Percentiles rank a stretch among this genome's conserved stretches.
These are phyloP conservation scores for Rhysida immarginata DNA, from an alignment of 1,140 invertebrate species.

Conservation along the genomic window DNA sequence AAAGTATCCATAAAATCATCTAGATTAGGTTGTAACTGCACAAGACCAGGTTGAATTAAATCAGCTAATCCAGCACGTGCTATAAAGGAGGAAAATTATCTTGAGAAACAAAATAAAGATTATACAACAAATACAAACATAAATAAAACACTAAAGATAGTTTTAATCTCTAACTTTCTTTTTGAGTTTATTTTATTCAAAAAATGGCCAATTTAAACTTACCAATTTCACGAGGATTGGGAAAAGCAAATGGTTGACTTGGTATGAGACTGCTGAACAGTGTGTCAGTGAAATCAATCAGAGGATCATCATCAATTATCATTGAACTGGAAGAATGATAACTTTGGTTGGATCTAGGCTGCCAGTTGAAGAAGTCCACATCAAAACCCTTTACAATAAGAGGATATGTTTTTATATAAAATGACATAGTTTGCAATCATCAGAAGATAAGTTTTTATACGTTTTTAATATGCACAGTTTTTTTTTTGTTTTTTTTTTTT, in stretches of 20 bases:
- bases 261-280: slow-evolving; percentile 70
- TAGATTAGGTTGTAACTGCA: slow-evolving; percentile 88
- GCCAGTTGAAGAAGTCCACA: neutral
- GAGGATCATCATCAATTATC: slow-evolving; percentile 64
- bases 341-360: slow-evolving; percentile 10
- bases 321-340: slow-evolving; percentile 28
- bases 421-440: too few relatives aligned
- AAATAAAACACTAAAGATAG: neutral
- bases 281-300: slow-evolving; percentile 77
- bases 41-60: slow-evolving; percentile 94
- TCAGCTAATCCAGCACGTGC: slow-evolving; percentile 62
- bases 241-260: slow-evolving; percentile 87
- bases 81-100: slow-evolving; percentile 25
- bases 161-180: neutral
- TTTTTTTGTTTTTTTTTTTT: too few relatives aligned
- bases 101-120: slow-evolving; percentile 9
- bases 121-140: slow-evolving; percentile 12
- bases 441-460: too few relatives aligned
- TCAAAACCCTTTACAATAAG: neutral
- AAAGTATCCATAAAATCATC: slow-evolving; percentile 81
- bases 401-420: too few relatives aligned
- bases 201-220: too few relatives aligned
- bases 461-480: too few relatives aligned
- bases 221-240: slow-evolving; percentile 92
- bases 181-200: too few relatives aligned